phyloP scores from a whole-genome alignment of 2,797 vertebrate genomes.

The Syngnathus acus region DNA sequence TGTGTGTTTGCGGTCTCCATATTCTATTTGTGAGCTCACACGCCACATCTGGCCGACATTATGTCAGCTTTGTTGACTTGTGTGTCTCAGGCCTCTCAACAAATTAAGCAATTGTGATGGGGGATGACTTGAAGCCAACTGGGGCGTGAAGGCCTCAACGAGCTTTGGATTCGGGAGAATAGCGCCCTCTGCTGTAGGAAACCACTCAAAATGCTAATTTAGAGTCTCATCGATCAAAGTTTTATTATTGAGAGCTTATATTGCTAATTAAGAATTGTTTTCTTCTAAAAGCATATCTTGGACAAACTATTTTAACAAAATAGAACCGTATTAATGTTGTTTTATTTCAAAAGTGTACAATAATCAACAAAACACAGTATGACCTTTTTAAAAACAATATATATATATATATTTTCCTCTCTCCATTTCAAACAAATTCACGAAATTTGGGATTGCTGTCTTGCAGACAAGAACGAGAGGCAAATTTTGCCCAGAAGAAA shows the following conservation, averaged over 20 bases:
- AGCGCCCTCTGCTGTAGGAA: neutral
- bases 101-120: neutral
- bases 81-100: neutral
- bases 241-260: no score
- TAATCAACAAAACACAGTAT: no score
- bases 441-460: neutral
- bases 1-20: neutral
- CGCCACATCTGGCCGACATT: constrained; percentile 8
- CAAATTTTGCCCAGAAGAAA: constrained; percentile 86
- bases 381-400: no score
- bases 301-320: no score
- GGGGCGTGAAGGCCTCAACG: neutral
- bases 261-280: no score
- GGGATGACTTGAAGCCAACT: neutral
- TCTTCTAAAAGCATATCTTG: no score
- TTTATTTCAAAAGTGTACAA: no score
- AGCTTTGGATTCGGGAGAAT: neutral
- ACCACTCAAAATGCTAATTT: neutral
- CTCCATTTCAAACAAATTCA: no score
- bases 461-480: constrained; percentile 86
- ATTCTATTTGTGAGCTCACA: neutral
- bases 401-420: no score
- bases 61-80: constrained; percentile 8
- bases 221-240: no score
- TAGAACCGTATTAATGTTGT: no score